A percentile compares a stretch with the other conserved stretches of the same genome.
phyloP scores from a whole-genome alignment of 2,113 vertebrate genomes.

The Meriones unguiculatus region DNA sequence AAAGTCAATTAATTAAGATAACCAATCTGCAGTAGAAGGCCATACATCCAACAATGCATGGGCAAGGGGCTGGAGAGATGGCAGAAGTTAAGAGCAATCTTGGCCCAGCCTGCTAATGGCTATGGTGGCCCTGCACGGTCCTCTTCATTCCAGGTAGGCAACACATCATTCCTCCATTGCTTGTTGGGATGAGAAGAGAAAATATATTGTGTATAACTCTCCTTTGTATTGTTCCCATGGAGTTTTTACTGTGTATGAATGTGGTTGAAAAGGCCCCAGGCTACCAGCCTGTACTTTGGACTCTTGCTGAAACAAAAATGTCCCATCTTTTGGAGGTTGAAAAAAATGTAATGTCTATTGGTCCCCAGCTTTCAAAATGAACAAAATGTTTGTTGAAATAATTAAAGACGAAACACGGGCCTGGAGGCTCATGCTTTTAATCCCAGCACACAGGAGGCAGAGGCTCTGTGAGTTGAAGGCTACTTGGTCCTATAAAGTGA shows the following conservation, averaged over 20 bases:
- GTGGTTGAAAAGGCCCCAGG: not conserved
- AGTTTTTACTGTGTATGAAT: not conserved
- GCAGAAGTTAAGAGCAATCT: not conserved
- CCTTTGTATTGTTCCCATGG: not conserved
- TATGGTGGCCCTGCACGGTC: not conserved
- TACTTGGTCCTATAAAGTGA: too few species aligned
- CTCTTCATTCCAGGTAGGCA: not conserved
- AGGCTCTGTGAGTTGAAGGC: too few species aligned
- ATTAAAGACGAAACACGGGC: not conserved
- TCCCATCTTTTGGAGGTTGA: not conserved
- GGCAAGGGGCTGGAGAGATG: not conserved
- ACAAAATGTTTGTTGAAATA: not conserved
- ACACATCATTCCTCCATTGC: not conserved
- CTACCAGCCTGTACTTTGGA: not conserved
- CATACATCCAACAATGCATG: not conserved
- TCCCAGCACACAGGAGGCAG: too few species aligned
- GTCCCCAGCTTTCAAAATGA: not conserved
- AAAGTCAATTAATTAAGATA: not conserved
- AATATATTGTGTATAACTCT: not conserved
- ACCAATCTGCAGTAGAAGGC: not conserved
- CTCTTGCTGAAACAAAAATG: too few species aligned
- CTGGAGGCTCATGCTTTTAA: too few species aligned
- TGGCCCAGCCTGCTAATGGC: not conserved
- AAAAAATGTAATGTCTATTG: not conserved
- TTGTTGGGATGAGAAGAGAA: not conserved